phyloP scores from a whole-genome alignment of 2,113 vertebrate genomes.

The Aldabrachelys gigantea region DNA sequence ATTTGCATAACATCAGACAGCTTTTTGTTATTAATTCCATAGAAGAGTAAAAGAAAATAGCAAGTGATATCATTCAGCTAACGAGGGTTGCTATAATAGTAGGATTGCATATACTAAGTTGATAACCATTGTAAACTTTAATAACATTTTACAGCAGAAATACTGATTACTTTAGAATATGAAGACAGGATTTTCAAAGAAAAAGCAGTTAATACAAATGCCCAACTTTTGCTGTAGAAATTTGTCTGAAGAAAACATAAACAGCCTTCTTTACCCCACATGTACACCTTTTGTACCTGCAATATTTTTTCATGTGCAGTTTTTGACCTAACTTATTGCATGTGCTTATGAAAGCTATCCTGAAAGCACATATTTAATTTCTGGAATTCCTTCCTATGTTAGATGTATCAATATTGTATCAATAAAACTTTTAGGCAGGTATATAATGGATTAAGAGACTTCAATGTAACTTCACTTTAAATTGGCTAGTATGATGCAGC shows the following conservation, averaged over 20 bases:
- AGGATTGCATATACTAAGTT: not conserved
- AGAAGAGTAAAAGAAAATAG: not conserved
- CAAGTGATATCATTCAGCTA: no score
- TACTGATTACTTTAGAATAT: not conserved
- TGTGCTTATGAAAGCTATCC: not conserved
- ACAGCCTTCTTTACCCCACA: not conserved
- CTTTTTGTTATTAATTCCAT: not conserved
- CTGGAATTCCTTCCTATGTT: not conserved
- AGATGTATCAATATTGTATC: not conserved
- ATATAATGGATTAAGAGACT: not conserved
- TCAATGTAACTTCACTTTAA: no score
- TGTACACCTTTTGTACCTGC: not conserved
- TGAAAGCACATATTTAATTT: not conserved
- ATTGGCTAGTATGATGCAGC: no score
- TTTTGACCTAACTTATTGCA: not conserved
- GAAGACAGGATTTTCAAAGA: not conserved
- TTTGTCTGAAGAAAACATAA: no score
- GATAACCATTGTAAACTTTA: not conserved
- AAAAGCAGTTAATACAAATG: not conserved
- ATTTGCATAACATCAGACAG: not conserved
- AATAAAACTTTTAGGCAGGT: not conserved
- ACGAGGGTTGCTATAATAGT: not conserved
- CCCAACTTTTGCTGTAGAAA: not conserved
- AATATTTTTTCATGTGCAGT: not conserved
- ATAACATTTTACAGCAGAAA: not conserved